Conservation (phyloP, 2,797 vertebrate genomes). For the Garrulus glandarius region DNA sequence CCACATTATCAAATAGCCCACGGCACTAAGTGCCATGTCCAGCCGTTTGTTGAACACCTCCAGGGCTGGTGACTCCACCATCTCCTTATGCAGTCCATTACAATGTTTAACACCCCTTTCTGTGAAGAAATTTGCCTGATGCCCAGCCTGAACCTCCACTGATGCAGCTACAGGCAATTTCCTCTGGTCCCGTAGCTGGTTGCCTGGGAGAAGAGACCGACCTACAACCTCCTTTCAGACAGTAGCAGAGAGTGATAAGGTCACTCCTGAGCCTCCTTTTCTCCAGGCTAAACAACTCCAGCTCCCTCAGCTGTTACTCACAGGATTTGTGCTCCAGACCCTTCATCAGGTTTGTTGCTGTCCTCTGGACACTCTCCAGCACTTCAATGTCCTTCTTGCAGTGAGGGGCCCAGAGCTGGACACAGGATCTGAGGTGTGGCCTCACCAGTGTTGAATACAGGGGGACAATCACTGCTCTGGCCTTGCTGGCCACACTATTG, state of each 20-base stretch:
- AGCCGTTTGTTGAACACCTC: background rate
- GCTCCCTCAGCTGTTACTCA: background rate
- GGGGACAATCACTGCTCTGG: rapidly evolving
- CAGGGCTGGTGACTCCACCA: background rate
- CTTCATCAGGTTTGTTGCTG: rapidly evolving
- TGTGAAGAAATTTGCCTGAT: background rate
- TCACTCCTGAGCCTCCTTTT: background rate
- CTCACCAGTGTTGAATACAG: rapidly evolving
- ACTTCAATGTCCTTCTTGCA: background rate
- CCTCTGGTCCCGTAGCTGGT: background rate
- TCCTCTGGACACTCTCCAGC: background rate
- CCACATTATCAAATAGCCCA: background rate
- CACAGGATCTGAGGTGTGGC: rapidly evolving
- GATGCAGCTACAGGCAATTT: background rate
- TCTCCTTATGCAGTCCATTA: background rate
- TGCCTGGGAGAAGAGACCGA: background rate
- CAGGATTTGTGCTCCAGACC: rapidly evolving
- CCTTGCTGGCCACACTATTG: rapidly evolving
- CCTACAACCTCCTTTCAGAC: background rate
- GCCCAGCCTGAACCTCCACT: background rate
- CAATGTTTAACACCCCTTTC: background rate
- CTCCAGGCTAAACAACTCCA: background rate
- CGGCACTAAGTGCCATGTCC: no score
- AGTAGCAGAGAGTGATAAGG: background rate
- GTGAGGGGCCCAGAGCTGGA: background rate